Percentiles rank a stretch among this genome's conserved stretches.
Evolutionary conservation across 2,797 vertebrate genomes (phyloP).

Genomic region (Echiichthys vipera): DNA sequence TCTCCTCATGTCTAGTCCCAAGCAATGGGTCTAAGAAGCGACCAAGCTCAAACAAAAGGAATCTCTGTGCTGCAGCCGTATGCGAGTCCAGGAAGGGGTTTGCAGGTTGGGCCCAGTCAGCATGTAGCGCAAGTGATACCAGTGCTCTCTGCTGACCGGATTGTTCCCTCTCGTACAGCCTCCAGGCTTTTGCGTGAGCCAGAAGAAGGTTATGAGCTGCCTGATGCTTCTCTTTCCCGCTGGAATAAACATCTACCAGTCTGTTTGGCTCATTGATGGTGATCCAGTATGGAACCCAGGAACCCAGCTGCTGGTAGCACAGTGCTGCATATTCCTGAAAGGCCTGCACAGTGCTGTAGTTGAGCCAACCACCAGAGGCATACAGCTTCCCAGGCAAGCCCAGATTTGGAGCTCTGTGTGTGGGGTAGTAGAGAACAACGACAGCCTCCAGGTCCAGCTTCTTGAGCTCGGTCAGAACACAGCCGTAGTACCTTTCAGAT

Average conservation of each 20-base stretch:
- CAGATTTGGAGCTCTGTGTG: conserved; percentile 79
- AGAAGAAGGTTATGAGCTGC: conserved; percentile 91
- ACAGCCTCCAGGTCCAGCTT: conserved; percentile 84
- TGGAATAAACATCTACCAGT: conserved; percentile 85
- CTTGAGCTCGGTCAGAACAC: conserved; percentile 89
- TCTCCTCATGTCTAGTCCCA: conserved; percentile 59
- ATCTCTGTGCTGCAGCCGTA: conserved; percentile 83
- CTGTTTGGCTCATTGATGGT: conserved; percentile 97
- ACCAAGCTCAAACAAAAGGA: conserved; percentile 92
- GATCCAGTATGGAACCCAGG: conserved; percentile 92
- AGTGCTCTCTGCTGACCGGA: conserved; percentile 78
- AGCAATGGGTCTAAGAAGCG: conserved; percentile 94
- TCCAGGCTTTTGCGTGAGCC: conserved; percentile 92
- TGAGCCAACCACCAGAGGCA: conserved; percentile 90
- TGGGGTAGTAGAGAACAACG: conserved; percentile 92
- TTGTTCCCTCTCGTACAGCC: conserved; percentile 83
- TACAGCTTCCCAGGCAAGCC: conserved; percentile 87
- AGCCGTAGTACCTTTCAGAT: conserved; percentile 88
- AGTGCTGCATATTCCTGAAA: conserved; percentile 90
- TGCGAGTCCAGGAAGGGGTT: conserved; percentile 90
- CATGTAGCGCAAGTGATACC: conserved; percentile 92
- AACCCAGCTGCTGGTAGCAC: conserved; percentile 91
- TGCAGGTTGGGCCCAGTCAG: conserved; percentile 94
- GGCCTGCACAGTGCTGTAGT: conserved; percentile 83
- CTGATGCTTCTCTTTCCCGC: conserved; percentile 80